A percentile compares a stretch with the other conserved stretches of the same genome.
These are phyloP conservation scores for Paramormyrops hopkinsi DNA, from an alignment of 2,797 vertebrate genomes.

Conservation along the genomic window DNA sequence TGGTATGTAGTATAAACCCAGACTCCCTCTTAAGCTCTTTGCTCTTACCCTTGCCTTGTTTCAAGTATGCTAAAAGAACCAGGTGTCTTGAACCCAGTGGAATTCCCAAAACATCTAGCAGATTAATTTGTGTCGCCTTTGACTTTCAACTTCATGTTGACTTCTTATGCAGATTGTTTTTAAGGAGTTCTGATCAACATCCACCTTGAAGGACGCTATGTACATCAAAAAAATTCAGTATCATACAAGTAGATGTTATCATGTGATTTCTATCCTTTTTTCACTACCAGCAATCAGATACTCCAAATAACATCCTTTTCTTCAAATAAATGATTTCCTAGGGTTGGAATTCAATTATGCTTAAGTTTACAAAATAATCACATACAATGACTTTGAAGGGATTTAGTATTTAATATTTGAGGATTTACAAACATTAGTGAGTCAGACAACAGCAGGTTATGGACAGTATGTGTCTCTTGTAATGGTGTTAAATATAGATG, in stretches of 20 bases:
- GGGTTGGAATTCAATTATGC: background rate
- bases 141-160: background rate
- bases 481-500: constrained; percentile 40
- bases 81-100: background rate
- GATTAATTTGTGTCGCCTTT: background rate
- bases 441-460: background rate
- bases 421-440: constrained; percentile 17
- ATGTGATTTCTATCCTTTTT: background rate
- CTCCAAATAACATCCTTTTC: background rate
- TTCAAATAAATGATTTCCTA: background rate
- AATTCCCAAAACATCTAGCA: background rate
- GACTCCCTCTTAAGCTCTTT: background rate
- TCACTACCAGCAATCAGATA: background rate
- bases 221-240: background rate
- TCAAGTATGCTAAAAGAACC: background rate
- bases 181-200: background rate
- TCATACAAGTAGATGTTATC: background rate
- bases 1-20: background rate
- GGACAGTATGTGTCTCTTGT: constrained; percentile 23
- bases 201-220: background rate
- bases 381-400: background rate
- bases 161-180: background rate
- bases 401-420: background rate
- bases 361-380: background rate
- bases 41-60: background rate